These are phyloP conservation scores for Hassar affinis DNA, from an alignment of 2,113 vertebrate genomes.

Conservation along the genomic window DNA sequence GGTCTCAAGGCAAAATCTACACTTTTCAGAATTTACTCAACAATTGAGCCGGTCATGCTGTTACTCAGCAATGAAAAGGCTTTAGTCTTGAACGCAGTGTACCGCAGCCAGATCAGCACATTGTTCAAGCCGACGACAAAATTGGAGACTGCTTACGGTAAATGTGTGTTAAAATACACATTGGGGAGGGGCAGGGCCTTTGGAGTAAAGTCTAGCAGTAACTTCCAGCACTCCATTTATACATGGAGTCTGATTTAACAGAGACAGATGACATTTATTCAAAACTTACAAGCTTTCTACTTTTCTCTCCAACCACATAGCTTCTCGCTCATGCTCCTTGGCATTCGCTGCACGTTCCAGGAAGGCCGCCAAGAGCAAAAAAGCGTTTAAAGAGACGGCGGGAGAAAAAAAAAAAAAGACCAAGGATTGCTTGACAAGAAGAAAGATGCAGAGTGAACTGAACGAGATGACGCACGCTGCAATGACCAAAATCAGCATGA, in stretches of 20 bases:
- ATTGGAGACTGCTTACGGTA: constrained; percentile 58
- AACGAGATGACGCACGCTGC: constrained; percentile 12
- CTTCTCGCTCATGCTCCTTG: constrained; percentile 26
- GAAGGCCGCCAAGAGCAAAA: constrained; percentile 47
- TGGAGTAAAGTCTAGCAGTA: constrained; percentile 32
- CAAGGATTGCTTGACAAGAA: neutral
- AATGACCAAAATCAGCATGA: constrained; percentile 28
- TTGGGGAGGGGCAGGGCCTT: constrained; percentile 15
- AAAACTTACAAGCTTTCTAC: constrained; percentile 49
- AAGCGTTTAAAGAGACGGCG: constrained; percentile 46
- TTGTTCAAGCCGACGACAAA: constrained; percentile 43
- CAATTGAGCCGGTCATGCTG: constrained; percentile 27
- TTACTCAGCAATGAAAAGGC: constrained; percentile 41
- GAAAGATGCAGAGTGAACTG: neutral
- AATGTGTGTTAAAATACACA: constrained; percentile 47
- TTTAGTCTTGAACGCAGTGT: constrained; percentile 42
- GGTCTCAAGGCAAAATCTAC: neutral
- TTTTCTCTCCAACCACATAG: constrained; percentile 22
- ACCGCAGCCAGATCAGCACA: constrained; percentile 30
- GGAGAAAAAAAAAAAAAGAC: neutral
- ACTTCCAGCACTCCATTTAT: constrained; percentile 43
- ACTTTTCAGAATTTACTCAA: neutral
- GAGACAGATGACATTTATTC: constrained; percentile 50
- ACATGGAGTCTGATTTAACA: constrained; percentile 40
- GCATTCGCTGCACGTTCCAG: constrained; percentile 45